Base-by-base conservation (phyloP, 2,797 vertebrate genomes). In the Philypnodon macrostomus region DNA sequence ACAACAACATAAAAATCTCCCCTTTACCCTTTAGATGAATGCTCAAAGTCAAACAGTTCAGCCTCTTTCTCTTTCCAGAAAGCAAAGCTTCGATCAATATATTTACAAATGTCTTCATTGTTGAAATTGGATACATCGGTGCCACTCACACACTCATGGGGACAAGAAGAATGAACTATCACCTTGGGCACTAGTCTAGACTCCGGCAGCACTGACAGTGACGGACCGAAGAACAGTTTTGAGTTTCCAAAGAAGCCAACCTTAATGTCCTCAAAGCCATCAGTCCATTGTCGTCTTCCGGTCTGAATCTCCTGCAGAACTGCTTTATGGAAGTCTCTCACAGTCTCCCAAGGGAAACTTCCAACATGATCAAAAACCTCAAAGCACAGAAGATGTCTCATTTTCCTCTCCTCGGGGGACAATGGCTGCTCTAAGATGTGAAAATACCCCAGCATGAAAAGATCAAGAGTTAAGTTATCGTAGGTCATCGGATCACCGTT, bases 51-150 rank as follows among this genome's bases (percentile, higher is more conserved):
- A 87, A 97, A 96, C 68, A 99, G 84, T 80, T 98, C 96, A 0
- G 93, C 93, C 59, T 98, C 95, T 24, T 94, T 96, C 75, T 96
- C 94, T 67, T 98, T 99, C 95, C 96, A 98, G 81, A 98, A 98
- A 52, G 93, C 88, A 19, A 98, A 98, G 78, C 96, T 98, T 24
- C 94, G 92, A 62, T 95, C 88, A 1, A 99, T 94, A 74, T 94
- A 98, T 81, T 89, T 90, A 54, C 93, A 96, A 54, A 97, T 93
- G 47, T 97, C 95, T 29, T 93, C 88, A 1, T 86, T 89, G 63
- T 74, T 85, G 67, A 89, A 88, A 73, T 67, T 64, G 36, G 81
- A 79, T 33, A 71, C 41, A 49, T 83, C 83, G 0, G 76, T 39
- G 52, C 61, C 70, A 8, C 44, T 67, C 29, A 50, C 14, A 3